Percentiles rank a stretch among this genome's conserved stretches.
phyloP scores from a whole-genome alignment of 64 coral and sea anemone genomes.

The Stichodactyla helianthus region DNA sequence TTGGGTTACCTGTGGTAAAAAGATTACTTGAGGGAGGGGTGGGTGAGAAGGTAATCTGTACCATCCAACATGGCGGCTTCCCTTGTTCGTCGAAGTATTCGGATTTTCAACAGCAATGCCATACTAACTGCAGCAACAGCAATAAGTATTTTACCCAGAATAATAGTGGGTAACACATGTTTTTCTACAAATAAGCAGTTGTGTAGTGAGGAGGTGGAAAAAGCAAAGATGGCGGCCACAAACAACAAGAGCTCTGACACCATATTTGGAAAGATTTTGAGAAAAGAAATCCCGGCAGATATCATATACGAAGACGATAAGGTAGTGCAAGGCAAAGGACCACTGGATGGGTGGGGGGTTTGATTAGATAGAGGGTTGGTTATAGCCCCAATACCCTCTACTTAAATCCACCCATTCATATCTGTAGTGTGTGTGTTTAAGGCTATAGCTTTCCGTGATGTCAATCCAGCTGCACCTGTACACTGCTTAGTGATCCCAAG shows the following conservation, averaged over 20 bases:
- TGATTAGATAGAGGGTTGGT: not conserved
- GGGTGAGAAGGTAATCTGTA: not conserved
- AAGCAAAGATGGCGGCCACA: constrained; percentile 61
- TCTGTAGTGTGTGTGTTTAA: not conserved
- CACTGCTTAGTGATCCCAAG: constrained; percentile 91
- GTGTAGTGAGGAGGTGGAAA: constrained; percentile 73
- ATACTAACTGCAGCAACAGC: constrained; percentile 74
- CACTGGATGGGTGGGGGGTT: not conserved
- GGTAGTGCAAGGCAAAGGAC: constrained; percentile 44
- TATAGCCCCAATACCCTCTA: too few species aligned
- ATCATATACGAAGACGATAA: constrained; percentile 95
- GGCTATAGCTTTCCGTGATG: constrained; percentile 88
- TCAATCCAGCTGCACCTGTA: constrained; percentile 81
- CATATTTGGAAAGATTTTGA: constrained; percentile 89
- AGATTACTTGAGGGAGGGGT: not conserved
- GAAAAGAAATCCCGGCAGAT: constrained; percentile 97
- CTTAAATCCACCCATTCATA: too few species aligned
- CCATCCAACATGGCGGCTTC: not conserved
- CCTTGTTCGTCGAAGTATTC: not conserved
- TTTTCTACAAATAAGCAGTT: constrained; percentile 39
- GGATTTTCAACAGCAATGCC: constrained; percentile 47
- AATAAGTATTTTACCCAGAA: constrained; percentile 67
- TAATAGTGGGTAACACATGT: constrained; percentile 13
- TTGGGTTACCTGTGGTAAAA: not conserved
- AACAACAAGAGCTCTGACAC: constrained; percentile 63